These are phyloP conservation scores for Atopsyche davidsoni DNA, from an alignment of 1,140 invertebrate species.

Conservation along the genomic window DNA sequence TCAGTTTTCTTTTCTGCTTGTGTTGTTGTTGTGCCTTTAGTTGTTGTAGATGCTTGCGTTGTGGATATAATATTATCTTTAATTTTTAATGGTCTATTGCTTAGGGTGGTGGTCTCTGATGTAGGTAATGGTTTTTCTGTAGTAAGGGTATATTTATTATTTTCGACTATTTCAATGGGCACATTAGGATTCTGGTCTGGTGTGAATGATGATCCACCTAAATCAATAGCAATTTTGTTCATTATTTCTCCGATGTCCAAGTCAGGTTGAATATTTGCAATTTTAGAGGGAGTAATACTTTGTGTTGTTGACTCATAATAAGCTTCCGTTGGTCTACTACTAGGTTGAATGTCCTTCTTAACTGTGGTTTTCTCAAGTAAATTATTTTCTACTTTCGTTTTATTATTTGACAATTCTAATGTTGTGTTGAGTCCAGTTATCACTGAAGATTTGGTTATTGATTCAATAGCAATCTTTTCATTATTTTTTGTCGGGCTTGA, in stretches of 20 bases:
- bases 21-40: background rate
- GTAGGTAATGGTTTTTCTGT: constrained; percentile 4
- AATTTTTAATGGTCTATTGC: background rate
- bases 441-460: too few relatives aligned
- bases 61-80: background rate
- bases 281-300: too few relatives aligned
- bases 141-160: background rate
- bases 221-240: constrained; percentile 10
- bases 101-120: background rate
- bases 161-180: background rate
- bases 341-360: too few relatives aligned
- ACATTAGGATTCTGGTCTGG: background rate
- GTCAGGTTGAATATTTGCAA: too few relatives aligned
- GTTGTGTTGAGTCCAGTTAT: too few relatives aligned
- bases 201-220: background rate
- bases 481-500: constrained; percentile 10
- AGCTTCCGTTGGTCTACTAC: too few relatives aligned
- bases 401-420: too few relatives aligned
- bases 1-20: background rate
- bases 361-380: too few relatives aligned
- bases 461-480: constrained; percentile 14
- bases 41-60: background rate
- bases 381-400: too few relatives aligned
- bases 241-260: constrained; percentile 10
- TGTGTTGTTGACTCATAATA: too few relatives aligned